A percentile compares a stretch with the other conserved stretches of the same genome.
phyloP scores from a whole-genome alignment of 1,140 invertebrate genomes.

The Brachionus calyciflorus region DNA sequence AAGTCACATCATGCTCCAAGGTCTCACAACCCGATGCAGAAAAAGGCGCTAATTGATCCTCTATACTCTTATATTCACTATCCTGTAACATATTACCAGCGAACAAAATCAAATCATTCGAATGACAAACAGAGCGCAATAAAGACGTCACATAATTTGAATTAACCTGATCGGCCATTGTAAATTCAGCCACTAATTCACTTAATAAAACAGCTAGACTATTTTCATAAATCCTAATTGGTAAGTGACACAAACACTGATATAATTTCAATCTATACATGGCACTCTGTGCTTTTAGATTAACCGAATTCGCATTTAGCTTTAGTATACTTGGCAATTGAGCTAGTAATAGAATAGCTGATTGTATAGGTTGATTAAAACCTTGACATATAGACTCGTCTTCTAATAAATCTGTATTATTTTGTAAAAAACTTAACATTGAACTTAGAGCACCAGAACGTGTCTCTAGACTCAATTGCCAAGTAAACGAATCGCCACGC shows the following conservation, averaged over 20 bases:
- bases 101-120: conserved; percentile 78
- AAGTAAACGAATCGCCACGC: conserved; percentile 94
- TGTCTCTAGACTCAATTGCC: conserved; percentile 95
- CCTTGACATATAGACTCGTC: conserved; percentile 16
- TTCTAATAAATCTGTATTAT: not conserved
- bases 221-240: conserved; percentile 56
- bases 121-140: conserved; percentile 79
- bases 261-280: conserved; percentile 86
- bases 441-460: conserved; percentile 85
- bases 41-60: conserved; percentile 89
- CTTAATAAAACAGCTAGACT: conserved; percentile 59
- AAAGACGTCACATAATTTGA: conserved; percentile 89
- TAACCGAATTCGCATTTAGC: conserved; percentile 77
- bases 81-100: conserved; percentile 77
- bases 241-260: conserved; percentile 79
- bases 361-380: no score
- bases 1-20: conserved; percentile 89
- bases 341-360: no score
- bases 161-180: conserved; percentile 76
- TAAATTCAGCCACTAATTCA: conserved; percentile 93
- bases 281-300: conserved; percentile 85
- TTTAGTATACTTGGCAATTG: conserved; percentile 81
- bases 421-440: conserved; percentile 48
- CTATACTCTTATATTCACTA: conserved; percentile 90
- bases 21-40: conserved; percentile 90